Evolutionary conservation across 2,797 vertebrate species (phyloP).

Genomic region (Eospalax fontanierii): DNA sequence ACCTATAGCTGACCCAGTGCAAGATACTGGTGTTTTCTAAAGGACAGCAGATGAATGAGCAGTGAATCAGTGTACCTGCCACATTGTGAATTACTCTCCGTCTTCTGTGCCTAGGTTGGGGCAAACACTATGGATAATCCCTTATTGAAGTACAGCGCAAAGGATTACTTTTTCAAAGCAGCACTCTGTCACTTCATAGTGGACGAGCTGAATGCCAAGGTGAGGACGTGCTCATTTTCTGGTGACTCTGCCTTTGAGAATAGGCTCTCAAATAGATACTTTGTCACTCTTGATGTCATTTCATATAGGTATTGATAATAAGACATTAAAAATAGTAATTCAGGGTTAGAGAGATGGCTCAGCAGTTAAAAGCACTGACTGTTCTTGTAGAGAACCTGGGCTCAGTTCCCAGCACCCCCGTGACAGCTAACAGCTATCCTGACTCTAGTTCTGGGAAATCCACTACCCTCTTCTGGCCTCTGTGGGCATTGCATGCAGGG

Average conservation of each 20-base stretch:
- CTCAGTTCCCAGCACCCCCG: no score
- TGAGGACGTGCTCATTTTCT: constrained; percentile 47
- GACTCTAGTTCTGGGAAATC: no score
- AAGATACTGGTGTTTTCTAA: not conserved
- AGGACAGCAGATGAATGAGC: not conserved
- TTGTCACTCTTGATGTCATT: not conserved
- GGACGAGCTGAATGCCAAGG: constrained; percentile 99
- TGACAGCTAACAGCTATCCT: no score
- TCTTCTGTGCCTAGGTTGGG: constrained; percentile 92
- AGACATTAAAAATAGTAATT: not conserved
- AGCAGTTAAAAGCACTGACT: not conserved
- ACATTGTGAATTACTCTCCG: not conserved
- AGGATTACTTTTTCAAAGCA: constrained; percentile 99
- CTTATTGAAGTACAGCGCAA: constrained; percentile 98
- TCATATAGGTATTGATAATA: not conserved
- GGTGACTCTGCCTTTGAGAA: not conserved
- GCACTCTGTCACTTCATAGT: constrained; percentile 98
- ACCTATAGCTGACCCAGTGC: not conserved
- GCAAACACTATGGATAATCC: constrained; percentile 99
- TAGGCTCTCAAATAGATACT: not conserved
- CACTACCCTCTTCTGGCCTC: no score
- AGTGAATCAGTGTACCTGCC: not conserved
- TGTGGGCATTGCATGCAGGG: no score
- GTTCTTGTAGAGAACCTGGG: no score
- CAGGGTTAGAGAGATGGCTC: not conserved